Evolutionary conservation across 2,888 invertebrate genomes (phyloP).

Genomic region (Chirona hameri): DNA sequence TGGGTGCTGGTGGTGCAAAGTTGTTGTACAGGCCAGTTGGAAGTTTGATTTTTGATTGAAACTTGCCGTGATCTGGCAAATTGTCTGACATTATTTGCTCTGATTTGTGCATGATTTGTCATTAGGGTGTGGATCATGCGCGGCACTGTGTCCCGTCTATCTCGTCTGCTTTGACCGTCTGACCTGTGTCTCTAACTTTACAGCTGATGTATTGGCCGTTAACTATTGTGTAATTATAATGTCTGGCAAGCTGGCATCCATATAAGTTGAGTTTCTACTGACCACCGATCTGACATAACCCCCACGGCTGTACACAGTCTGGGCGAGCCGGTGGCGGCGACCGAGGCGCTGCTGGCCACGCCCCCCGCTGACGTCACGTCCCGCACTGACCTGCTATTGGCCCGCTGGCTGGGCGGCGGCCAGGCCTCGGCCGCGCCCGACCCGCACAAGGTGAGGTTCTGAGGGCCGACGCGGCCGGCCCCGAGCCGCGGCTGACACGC

Average conservation of each 20-base stretch:
- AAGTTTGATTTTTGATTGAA: too few species aligned
- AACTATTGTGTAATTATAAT: too few species aligned
- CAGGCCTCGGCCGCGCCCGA: slow-evolving; percentile 41
- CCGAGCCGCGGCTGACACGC: too few species aligned
- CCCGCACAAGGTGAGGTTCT: neutral
- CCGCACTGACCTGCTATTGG: slow-evolving; percentile 53
- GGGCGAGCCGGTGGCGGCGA: slow-evolving; percentile 61
- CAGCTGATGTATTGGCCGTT: slow-evolving; percentile 68
- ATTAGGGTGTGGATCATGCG: too few species aligned
- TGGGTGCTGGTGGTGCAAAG: too few species aligned
- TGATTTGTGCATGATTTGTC: too few species aligned
- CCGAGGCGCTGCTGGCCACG: slow-evolving; percentile 49
- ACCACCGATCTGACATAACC: neutral
- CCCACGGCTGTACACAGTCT: slow-evolving; percentile 47
- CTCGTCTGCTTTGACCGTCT: neutral
- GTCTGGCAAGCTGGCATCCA: too few species aligned
- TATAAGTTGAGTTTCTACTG: slow-evolving; percentile 44
- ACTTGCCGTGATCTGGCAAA: too few species aligned
- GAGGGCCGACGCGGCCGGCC: too few species aligned
- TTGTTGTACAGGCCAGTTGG: too few species aligned
- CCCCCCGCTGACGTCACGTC: slow-evolving; percentile 4
- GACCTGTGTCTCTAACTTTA: neutral
- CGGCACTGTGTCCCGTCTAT: neutral
- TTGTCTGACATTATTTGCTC: too few species aligned
- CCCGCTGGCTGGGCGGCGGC: slow-evolving; percentile 66